Percentiles rank a stretch among this genome's conserved stretches.
phyloP scores from a whole-genome alignment of 2,888 invertebrate genomes.

The Eilema griseolum region DNA sequence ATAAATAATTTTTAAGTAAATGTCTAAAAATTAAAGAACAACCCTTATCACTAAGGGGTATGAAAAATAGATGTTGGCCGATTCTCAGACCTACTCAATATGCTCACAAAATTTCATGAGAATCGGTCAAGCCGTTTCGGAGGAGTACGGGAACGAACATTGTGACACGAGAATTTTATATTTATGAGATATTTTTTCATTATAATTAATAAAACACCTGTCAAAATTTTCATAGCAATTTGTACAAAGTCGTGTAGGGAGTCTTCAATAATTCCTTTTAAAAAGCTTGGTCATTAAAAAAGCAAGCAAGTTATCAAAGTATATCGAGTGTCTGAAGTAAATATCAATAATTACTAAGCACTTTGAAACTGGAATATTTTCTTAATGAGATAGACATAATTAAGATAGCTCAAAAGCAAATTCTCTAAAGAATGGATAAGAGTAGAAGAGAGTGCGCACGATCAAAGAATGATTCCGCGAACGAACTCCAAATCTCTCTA shows the following conservation, averaged over 20 bases:
- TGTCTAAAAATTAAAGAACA: too few relatives aligned
- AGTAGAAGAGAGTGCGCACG: slow-evolving; percentile 49
- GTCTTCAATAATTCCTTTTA: not conserved
- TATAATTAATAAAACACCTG: slow-evolving; percentile 1
- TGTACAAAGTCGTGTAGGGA: not conserved
- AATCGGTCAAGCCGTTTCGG: too few relatives aligned
- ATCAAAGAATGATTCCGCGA: slow-evolving; percentile 69
- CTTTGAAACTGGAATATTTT: slow-evolving; percentile 41
- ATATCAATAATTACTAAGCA: slow-evolving; percentile 42
- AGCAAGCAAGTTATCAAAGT: slow-evolving; percentile 31
- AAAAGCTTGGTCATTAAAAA: slow-evolving; percentile 33
- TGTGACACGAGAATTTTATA: too few relatives aligned
- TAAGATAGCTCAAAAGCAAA: slow-evolving; percentile 50
- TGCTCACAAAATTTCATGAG: too few relatives aligned
- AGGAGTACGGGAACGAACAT: too few relatives aligned
- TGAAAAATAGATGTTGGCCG: too few relatives aligned
- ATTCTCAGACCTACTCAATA: too few relatives aligned
- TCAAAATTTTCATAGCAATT: slow-evolving; percentile 11
- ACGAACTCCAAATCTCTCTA: slow-evolving; percentile 73
- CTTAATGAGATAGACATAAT: slow-evolving; percentile 54
- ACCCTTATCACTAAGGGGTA: too few relatives aligned
- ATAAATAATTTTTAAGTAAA: too few relatives aligned
- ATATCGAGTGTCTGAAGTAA: slow-evolving; percentile 25
- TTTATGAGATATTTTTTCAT: too few relatives aligned
- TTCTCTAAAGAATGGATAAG: slow-evolving; percentile 54